phyloP scores from a whole-genome alignment of 2,113 vertebrate species.

The Thalassoma bifasciatum region DNA sequence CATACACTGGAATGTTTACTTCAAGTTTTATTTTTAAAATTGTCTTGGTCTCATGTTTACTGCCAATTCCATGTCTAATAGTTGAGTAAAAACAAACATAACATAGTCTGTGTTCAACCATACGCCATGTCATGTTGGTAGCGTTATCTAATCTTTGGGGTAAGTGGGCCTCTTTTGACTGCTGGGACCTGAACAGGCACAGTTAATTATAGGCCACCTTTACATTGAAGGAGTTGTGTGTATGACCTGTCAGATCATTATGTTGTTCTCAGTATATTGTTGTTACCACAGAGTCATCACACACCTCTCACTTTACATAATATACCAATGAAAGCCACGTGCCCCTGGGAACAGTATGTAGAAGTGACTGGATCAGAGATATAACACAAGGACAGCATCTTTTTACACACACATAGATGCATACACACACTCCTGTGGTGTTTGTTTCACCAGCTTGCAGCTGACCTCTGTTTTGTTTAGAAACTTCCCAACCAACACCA shows the following conservation, averaged over 20 bases:
- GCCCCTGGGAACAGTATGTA: neutral
- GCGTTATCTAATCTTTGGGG: conserved; percentile 5
- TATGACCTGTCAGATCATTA: neutral
- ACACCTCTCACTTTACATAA: neutral
- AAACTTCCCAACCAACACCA: conserved; percentile 40
- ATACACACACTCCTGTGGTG: conserved; percentile 26
- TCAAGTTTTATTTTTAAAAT: neutral
- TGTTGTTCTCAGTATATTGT: neutral
- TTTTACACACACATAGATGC: neutral
- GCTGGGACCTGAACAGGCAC: neutral
- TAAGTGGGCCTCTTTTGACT: conserved; percentile 9
- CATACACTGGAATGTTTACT: neutral
- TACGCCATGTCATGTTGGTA: neutral
- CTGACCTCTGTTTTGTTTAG: conserved; percentile 62
- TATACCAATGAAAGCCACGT: neutral
- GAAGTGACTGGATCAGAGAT: neutral
- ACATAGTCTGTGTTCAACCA: too few species aligned
- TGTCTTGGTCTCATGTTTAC: neutral
- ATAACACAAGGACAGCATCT: neutral
- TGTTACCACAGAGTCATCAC: neutral
- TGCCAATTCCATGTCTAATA: too few species aligned
- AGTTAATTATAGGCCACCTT: neutral
- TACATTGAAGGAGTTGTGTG: neutral
- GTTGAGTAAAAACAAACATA: too few species aligned
- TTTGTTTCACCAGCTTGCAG: conserved; percentile 33